Conservation (phyloP, 2,797 vertebrate genomes). For the Fratercula arctica region DNA sequence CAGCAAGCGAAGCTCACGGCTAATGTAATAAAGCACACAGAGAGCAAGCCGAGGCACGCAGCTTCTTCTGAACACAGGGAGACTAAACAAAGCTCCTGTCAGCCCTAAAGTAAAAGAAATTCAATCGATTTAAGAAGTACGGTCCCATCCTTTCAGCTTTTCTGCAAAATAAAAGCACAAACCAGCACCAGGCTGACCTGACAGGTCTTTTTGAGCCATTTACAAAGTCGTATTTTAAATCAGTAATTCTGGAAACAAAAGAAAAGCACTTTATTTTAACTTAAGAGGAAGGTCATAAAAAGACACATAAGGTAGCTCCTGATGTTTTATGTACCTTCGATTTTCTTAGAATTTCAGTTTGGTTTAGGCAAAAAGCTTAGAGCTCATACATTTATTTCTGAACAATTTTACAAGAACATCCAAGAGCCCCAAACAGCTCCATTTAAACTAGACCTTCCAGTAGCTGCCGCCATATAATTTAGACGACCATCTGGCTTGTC, state of each 20-base stretch:
- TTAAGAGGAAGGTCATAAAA: neutral
- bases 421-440: neutral
- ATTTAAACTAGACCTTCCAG: neutral
- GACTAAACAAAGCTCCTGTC: neutral
- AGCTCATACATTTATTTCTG: neutral
- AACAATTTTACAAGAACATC: neutral
- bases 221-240: neutral
- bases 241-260: neutral
- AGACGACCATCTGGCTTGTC: neutral
- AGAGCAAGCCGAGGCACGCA: neutral
- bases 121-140: neutral
- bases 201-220: neutral
- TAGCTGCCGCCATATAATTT: accelerated
- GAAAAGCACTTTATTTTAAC: neutral
- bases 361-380: neutral
- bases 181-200: neutral
- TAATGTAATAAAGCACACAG: neutral
- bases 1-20: neutral
- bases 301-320: neutral
- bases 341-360: neutral
- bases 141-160: neutral
- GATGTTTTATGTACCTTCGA: neutral
- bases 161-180: neutral
- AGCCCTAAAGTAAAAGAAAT: neutral
- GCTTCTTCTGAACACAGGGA: neutral